A percentile compares a stretch with the other conserved stretches of the same genome.
phyloP scores from a whole-genome alignment of 2,113 vertebrate species.

The Dryoscopus gambensis region DNA sequence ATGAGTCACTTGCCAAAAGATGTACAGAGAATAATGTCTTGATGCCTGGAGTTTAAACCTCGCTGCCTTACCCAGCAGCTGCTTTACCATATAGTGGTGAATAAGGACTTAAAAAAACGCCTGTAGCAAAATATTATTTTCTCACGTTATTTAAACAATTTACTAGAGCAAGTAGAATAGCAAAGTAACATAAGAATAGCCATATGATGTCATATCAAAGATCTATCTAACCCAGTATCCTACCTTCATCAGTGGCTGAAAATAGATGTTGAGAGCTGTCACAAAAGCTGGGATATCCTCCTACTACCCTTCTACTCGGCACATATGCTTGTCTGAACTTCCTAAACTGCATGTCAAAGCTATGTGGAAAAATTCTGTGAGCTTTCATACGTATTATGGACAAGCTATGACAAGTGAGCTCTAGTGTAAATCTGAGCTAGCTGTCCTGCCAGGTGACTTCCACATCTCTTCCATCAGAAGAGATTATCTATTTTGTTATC shows the following conservation, averaged over 20 bases:
- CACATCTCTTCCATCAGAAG: not conserved
- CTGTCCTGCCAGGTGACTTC: not conserved
- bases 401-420: not conserved
- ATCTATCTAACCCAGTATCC: not conserved
- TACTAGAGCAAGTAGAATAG: not conserved
- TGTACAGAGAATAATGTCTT: rapidly evolving
- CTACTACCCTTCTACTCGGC: not conserved
- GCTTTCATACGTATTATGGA: rapidly evolving
- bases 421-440: not conserved
- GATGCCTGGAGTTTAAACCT: not conserved
- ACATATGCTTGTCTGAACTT: not conserved
- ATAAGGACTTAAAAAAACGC: not conserved
- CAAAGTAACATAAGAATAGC: not conserved
- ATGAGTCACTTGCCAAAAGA: not conserved
- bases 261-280: not conserved
- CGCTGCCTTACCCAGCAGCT: not conserved
- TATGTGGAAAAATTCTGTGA: not conserved
- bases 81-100: not conserved
- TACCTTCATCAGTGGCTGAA: not conserved
- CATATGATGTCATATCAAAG: not conserved
- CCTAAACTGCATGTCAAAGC: not conserved
- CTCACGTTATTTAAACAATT: not conserved
- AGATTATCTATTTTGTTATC: not conserved
- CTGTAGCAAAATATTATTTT: not conserved
- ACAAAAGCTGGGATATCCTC: not conserved